Percentiles rank a stretch among this genome's conserved stretches.
Conservation (phyloP, 2,888 invertebrate species). For the Stegana nigrithorax region DNA sequence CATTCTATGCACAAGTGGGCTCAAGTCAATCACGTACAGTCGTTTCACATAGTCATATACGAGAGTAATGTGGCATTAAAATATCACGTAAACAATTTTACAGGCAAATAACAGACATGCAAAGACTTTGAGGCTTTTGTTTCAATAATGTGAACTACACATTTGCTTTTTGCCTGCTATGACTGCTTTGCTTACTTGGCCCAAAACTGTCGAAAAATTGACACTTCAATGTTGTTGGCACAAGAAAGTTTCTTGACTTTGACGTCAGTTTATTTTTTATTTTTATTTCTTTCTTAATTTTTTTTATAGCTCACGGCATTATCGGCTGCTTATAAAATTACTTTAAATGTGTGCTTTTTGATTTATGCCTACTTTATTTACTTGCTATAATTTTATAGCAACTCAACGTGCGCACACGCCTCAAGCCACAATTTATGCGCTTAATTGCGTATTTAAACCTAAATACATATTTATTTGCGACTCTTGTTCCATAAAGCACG, state of each 20-base stretch:
- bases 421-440: background rate
- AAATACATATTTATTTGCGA: background rate
- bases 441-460: background rate
- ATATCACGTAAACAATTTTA: constrained; percentile 30
- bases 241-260: background rate
- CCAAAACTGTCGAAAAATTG: constrained; percentile 41
- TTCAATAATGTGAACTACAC: background rate
- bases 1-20: background rate
- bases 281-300: background rate
- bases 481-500: background rate
- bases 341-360: no score
- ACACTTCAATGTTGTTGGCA: constrained; percentile 36
- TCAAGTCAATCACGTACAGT: constrained; percentile 22
- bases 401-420: background rate
- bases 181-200: constrained; percentile 33
- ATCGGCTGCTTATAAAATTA: no score
- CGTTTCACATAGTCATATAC: constrained; percentile 1
- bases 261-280: background rate
- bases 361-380: no score
- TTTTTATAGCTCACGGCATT: background rate
- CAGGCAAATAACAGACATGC: constrained; percentile 4
- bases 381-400: constrained; percentile 25
- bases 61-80: constrained; percentile 22
- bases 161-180: background rate
- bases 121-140: constrained; percentile 4